These are phyloP conservation scores for Apamea epomidion DNA, from an alignment of 2,888 invertebrate genomes.

Conservation along the genomic window DNA sequence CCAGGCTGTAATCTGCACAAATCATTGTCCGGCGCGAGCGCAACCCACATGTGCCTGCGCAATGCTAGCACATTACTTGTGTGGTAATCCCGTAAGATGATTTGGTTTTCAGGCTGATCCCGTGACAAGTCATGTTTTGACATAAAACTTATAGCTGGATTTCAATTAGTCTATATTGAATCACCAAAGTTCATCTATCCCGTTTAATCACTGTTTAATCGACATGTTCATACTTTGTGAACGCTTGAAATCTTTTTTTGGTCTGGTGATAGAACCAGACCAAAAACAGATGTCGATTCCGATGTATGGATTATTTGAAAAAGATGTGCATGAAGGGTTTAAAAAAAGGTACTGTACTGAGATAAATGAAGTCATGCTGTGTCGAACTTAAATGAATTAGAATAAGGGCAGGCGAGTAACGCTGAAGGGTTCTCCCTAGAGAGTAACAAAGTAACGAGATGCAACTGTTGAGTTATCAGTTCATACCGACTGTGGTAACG, in stretches of 20 bases:
- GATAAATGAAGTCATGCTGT: background rate
- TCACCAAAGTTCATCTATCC: background rate
- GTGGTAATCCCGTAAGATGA: slow-evolving; percentile 27
- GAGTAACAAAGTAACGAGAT: background rate
- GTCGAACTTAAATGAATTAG: accelerated
- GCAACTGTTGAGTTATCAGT: background rate
- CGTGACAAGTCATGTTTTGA: slow-evolving; percentile 4
- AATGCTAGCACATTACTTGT: slow-evolving; percentile 25
- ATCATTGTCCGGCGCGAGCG: slow-evolving; percentile 74
- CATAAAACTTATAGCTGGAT: background rate
- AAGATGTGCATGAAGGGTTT: background rate
- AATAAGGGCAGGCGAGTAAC: background rate
- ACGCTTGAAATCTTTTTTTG: background rate
- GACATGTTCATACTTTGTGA: background rate
- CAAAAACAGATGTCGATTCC: background rate
- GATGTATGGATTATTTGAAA: background rate
- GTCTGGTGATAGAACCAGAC: background rate
- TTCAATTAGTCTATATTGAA: background rate
- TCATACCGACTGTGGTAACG: slow-evolving; percentile 2
- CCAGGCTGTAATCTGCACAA: slow-evolving; percentile 80
- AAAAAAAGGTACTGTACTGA: too few relatives aligned
- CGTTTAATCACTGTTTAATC: background rate
- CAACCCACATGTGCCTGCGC: slow-evolving; percentile 47
- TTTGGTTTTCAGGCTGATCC: slow-evolving; percentile 20
- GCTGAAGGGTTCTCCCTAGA: background rate